Conservation (phyloP, 2,113 vertebrate genomes). For the Naja naja region DNA sequence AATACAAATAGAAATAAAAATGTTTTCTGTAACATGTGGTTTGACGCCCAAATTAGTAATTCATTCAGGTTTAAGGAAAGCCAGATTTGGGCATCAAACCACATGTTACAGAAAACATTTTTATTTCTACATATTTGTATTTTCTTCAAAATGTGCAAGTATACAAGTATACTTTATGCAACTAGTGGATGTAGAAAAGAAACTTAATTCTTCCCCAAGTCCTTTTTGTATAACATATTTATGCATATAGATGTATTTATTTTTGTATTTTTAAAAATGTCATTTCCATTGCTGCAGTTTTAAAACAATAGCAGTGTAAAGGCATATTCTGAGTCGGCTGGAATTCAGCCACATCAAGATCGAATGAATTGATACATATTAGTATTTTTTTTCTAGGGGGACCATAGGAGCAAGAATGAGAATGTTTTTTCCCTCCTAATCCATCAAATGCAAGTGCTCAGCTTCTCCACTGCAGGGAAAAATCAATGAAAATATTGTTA, state of each 20-base stretch:
- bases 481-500: neutral
- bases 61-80: neutral
- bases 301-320: neutral
- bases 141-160: neutral
- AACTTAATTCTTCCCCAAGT: neutral
- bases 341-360: neutral
- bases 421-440: neutral
- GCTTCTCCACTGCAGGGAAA: neutral
- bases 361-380: neutral
- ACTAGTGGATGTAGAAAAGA: slow-evolving; percentile 23
- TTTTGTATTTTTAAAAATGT: neutral
- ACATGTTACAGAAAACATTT: neutral
- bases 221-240: neutral
- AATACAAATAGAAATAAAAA: too few species aligned
- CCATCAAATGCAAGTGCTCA: neutral
- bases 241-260: neutral
- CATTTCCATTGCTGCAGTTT: neutral
- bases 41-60: neutral
- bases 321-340: neutral
- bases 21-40: too few species aligned
- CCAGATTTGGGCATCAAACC: neutral
- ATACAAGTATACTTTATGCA: slow-evolving; percentile 32
- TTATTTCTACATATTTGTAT: neutral
- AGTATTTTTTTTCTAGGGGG: neutral
- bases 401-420: neutral